Conservation (phyloP, 1,140 invertebrate genomes). For the Drosophila pseudoananassae region DNA sequence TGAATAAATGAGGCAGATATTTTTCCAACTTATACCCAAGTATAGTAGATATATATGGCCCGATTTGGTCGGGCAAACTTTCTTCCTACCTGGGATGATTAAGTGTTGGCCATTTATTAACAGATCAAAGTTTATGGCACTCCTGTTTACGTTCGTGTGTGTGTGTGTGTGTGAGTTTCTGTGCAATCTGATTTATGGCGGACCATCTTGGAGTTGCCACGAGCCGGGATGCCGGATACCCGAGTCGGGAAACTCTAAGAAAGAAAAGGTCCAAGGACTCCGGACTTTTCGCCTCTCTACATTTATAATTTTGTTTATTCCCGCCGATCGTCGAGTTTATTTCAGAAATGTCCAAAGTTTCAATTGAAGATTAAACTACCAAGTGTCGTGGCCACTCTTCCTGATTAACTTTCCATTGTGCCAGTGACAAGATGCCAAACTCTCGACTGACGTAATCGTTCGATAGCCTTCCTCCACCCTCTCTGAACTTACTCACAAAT, state of each 20-base stretch:
- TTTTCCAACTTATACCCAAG: conserved; percentile 26
- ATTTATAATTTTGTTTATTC: conserved; percentile 49
- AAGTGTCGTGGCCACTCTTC: conserved; percentile 40
- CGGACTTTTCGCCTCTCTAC: conserved; percentile 16
- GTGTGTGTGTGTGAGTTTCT: conserved; percentile 12
- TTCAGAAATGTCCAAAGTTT: conserved; percentile 36
- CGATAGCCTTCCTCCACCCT: background rate
- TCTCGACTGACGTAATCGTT: conserved; percentile 41
- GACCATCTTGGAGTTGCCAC: conserved; percentile 31
- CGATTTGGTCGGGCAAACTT: conserved; percentile 38
- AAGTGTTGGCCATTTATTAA: conserved; percentile 69
- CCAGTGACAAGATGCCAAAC: conserved; percentile 45
- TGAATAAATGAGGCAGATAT: conserved; percentile 51
- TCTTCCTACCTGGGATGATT: conserved; percentile 63
- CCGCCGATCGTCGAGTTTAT: conserved; percentile 26
- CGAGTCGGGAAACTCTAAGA: background rate
- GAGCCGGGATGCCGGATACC: conserved; percentile 3
- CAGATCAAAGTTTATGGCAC: conserved; percentile 74
- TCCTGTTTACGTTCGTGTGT: conserved; percentile 4
- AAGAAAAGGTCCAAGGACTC: conserved; percentile 1
- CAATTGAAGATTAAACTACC: conserved; percentile 47
- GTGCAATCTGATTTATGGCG: conserved; percentile 53
- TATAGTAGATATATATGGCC: conserved; percentile 14
- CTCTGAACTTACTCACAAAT: background rate
- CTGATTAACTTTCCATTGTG: conserved; percentile 45